Evolutionary conservation across 1,140 invertebrate species (phyloP), one percentile per base, ranked within the genome.

Genomic region (Heliconius eleuchia): DNA sequence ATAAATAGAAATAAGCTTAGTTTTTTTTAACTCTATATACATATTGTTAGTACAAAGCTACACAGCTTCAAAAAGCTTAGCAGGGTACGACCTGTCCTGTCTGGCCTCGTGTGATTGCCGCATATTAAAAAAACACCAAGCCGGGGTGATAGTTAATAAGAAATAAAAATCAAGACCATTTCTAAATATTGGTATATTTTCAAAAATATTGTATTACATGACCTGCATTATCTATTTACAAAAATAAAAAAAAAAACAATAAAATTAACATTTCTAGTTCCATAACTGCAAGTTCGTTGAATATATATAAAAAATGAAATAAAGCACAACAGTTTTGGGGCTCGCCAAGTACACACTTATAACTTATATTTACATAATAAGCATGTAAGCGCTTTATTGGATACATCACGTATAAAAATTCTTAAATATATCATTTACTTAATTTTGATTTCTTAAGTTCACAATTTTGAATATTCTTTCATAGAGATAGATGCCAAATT

Each of bases 111-210:
- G 34, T 37, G 52, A 19, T 55, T 55, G 19, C 52, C 52, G 19
- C 19, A 57, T 57, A 23, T 8, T 57, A 9, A 8, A 57, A 23
- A 11, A 55, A 57, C 2, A 57, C 19, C 19, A 57, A 57, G 1
- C n/a, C n/a, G 6, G 11, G 18, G 8, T 39, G 30, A 72, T 19
- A 1, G 27, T 13, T 18, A 27, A 16, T 11, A 37, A 70, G 75
- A 79, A 88, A 88, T 86, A 83, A 89, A 88, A 91, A 23, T 76
- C 34, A 77, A 71, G 74, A 80, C 42, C 3, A 78, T 81, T 89
- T 92, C 90, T 94, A 94, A 92, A 94, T 94, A 94, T 85, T 92
- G 92, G 92, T 94, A 92, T 94, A 94, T 92, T 94, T 94, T 92
- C 90, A 94, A 94, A 94, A 94, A 94, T 94, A 94, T 94, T 87